These are phyloP conservation scores for Synaphobranchus kaupii DNA, from an alignment of 2,797 vertebrate genomes.

Conservation along the genomic window DNA sequence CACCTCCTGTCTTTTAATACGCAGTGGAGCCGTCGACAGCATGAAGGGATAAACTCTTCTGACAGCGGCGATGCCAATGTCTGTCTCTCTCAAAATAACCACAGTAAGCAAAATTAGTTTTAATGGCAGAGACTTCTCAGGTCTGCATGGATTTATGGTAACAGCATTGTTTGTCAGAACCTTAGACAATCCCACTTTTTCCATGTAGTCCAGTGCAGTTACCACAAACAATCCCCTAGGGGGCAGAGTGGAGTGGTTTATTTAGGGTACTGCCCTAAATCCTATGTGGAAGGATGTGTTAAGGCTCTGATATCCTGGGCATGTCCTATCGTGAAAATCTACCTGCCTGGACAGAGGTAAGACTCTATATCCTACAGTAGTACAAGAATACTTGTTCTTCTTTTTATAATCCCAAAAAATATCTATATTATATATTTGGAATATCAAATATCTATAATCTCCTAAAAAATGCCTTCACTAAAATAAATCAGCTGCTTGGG, in stretches of 20 bases:
- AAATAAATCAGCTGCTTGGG: slow-evolving; percentile 36
- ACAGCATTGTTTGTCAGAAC: neutral
- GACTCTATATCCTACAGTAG: neutral
- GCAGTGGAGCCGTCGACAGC: neutral
- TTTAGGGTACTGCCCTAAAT: neutral
- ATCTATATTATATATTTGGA: too few relatives aligned
- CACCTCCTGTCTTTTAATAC: neutral
- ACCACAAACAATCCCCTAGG: neutral
- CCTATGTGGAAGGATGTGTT: neutral
- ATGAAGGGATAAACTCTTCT: neutral
- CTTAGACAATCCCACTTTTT: neutral
- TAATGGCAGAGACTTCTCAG: neutral
- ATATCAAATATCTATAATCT: neutral
- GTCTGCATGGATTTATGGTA: neutral
- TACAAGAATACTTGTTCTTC: neutral
- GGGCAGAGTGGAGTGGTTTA: slow-evolving; percentile 10
- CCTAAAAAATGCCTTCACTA: neutral
- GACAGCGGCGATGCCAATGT: neutral
- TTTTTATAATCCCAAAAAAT: neutral
- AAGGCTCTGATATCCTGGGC: neutral
- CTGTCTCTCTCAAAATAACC: neutral
- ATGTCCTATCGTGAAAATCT: neutral
- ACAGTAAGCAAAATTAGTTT: neutral
- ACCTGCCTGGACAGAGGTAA: neutral
- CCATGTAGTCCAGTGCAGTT: neutral